Evolutionary conservation across 2,113 vertebrate genomes (phyloP), one percentile per base, ranked within the genome.

Genomic region (Oostethus manadensis): DNA sequence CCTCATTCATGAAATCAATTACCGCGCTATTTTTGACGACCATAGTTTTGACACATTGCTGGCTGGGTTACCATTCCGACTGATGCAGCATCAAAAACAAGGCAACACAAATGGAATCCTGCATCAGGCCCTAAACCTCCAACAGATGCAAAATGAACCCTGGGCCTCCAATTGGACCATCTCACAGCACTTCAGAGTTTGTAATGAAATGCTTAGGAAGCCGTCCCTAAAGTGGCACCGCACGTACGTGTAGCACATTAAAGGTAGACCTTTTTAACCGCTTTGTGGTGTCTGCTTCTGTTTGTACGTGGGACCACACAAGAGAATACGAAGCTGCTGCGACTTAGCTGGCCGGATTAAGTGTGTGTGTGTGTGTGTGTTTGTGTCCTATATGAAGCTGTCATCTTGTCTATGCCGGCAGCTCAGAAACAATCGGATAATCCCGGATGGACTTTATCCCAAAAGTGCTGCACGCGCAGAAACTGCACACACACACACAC

Each of bases 251-350:
- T 74, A 56, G 40, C 9, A 7, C 22, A 89, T 85, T 88, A 91
- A 91, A 88, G 64, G 67, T 86, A 86, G 71, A 86, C 17, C 66
- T 82, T 88, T 88, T 74, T 84, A 85, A 85, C 78, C 78, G 85
- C 83, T 83, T 79, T 77, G 60, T 77, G 66, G 74, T 69, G 71
- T 82, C 46, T 40, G 76, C 61, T 83, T 81, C 60, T 20, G 74
- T 85, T 84, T 84, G 66, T 86, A 73, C 60, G 26, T 40, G n/a
- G 33, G 29, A 62, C 4, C 49, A 64, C 10, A 47, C 46, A 58
- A n/a, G 0, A 21, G 29, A 26, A 3, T 29, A 64, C 38, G 44
- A 74, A 62, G 11, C 23, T 54, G 42, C 18, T 29, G 20, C 56
- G 66, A 53, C 60, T 81, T 76, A 61, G 78, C 58, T 43, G 33